Percentiles rank a stretch among this genome's conserved stretches.
These are phyloP conservation scores for Pseudochaenichthys georgianus DNA, from an alignment of 2,797 vertebrate genomes.

Conservation along the genomic window DNA sequence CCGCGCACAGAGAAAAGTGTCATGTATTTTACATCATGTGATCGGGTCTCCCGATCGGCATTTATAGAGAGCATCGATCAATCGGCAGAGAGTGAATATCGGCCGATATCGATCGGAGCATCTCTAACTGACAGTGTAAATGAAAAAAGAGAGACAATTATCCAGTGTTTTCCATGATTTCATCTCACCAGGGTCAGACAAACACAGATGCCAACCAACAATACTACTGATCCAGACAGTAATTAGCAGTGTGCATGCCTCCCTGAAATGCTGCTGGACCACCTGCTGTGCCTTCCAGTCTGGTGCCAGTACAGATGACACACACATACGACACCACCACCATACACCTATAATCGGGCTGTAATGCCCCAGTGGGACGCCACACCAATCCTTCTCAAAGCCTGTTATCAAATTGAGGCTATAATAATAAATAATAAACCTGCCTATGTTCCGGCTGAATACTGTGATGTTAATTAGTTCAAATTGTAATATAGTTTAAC, in stretches of 20 bases:
- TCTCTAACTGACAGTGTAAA: too few species aligned
- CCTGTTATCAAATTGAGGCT: conserved; percentile 5
- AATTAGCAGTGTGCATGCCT: conserved; percentile 73
- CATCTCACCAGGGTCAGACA: conserved; percentile 45
- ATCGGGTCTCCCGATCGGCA: too few species aligned
- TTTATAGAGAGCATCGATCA: too few species aligned
- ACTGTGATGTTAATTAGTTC: conserved; percentile 10
- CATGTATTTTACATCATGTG: too few species aligned
- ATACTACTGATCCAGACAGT: conserved; percentile 66
- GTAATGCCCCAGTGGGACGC: conserved; percentile 36
- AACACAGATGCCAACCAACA: conserved; percentile 56
- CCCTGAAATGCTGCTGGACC: conserved; percentile 65
- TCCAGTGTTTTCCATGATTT: conserved; percentile 54
- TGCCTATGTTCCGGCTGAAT: conserved; percentile 35
- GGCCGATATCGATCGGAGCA: too few species aligned
- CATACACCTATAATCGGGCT: not conserved
- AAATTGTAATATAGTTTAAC: too few species aligned
- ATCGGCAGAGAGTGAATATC: too few species aligned
- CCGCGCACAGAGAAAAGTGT: too few species aligned
- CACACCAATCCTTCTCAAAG: conserved; percentile 36
- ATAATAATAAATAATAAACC: conserved; percentile 4
- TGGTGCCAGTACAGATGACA: conserved; percentile 30
- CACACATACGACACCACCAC: conserved; percentile 15
- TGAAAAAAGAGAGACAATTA: conserved; percentile 41
- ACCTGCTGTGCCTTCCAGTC: conserved; percentile 66